Evolutionary conservation across 2,113 vertebrate genomes (phyloP), one percentile per base, ranked within the genome.

Genomic region (Eptatretus burgeri): DNA sequence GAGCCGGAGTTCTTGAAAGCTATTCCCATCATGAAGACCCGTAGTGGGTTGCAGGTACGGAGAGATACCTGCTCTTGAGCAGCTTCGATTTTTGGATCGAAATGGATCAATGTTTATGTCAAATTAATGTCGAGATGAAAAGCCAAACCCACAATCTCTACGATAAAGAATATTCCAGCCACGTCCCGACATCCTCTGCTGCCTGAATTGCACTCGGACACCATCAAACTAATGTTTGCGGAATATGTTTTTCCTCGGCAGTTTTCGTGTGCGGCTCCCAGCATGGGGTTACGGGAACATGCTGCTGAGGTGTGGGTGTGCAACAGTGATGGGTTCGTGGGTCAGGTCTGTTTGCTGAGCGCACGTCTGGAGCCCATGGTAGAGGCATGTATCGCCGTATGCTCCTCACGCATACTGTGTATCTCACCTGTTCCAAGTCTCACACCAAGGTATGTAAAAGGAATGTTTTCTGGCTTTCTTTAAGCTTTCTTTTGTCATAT

Each of bases 11-110:
- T 98, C 71, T 80, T 98, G 69, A 98, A 98, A 73, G 91, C 91
- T 64, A 94, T 98, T 65, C 91, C 91, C 65, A 98, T 98, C 67
- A 98, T 98, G 91, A 98, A 98, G 75, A 98, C 91, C 0, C 78
- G 91, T 19, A 98, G 91, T 0, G 91, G 91, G 63, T 95, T 98
- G 91, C 91, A 98, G 80, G 87, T 93, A 68, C 68, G 71, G 65
- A 41, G 27, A 41, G 27, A 41, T 41, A 41, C 27, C 27, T 41
- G 27, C 27, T 41, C 27, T 7, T 5, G 3, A 7, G 27, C 27
- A 41, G 27, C 27, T 41, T 41, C 7, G 27, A 41, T 41, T 41
- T 41, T 41, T 41, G 27, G 27, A 41, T 41, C 27, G 27, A 41
- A 41, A 41, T 41, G 3, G 3, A n/a, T 7, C 27, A 41, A 41